Evolutionary conservation across 2,888 invertebrate genomes (phyloP).

Genomic region (Ectemnius continuus): DNA sequence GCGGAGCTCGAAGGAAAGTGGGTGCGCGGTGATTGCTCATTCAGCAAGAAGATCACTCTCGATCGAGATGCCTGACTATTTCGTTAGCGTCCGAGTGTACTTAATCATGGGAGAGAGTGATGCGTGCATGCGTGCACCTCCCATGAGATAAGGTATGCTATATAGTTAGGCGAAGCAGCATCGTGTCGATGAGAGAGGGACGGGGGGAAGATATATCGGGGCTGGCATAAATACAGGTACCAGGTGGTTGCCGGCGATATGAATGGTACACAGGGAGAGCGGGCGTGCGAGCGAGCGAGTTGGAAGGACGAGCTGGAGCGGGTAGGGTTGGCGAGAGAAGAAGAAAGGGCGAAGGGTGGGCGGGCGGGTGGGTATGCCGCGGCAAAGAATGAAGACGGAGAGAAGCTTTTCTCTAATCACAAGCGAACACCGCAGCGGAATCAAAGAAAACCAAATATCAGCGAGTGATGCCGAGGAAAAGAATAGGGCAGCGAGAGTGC

Average conservation of each 20-base stretch:
- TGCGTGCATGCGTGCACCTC: background rate
- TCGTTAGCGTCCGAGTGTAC: background rate
- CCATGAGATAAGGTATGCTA: no score
- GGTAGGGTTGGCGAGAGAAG: background rate
- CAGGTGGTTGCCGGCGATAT: slow-evolving; percentile 30
- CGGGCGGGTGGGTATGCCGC: slow-evolving; percentile 2
- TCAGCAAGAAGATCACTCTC: background rate
- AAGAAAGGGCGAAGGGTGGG: background rate
- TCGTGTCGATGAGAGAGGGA: background rate
- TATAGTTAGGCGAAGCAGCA: no score
- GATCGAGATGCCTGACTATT: background rate
- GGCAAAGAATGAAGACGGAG: slow-evolving; percentile 32
- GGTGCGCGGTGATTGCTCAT: slow-evolving; percentile 3
- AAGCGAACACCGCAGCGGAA: slow-evolving; percentile 50
- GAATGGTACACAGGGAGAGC: slow-evolving; percentile 17
- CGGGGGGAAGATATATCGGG: background rate
- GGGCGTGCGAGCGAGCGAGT: slow-evolving; percentile 5
- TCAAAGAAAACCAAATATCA: slow-evolving; percentile 66
- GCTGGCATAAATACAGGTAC: slow-evolving; percentile 9
- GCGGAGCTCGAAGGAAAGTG: background rate
- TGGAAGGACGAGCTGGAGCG: background rate
- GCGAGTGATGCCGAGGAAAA: slow-evolving; percentile 50
- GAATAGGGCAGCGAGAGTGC: slow-evolving; percentile 45
- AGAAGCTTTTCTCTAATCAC: slow-evolving; percentile 62
- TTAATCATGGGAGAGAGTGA: background rate